phyloP scores from a whole-genome alignment of 2,113 vertebrate species.

The Petaurus breviceps region DNA sequence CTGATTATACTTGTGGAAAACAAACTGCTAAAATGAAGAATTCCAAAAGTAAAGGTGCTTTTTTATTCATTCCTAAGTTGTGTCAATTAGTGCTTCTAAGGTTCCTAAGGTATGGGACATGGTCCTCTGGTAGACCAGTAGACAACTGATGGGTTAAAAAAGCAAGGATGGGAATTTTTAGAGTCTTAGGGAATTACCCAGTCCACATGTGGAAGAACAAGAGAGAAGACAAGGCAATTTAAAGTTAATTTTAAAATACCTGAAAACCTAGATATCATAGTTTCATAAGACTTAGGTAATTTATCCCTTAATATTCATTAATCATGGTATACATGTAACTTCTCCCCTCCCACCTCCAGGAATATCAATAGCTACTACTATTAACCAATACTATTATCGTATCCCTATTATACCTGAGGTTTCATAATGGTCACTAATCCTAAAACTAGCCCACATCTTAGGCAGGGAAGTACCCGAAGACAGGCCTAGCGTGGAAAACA shows the following conservation, averaged over 20 bases:
- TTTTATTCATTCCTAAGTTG: neutral
- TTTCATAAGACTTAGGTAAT: neutral
- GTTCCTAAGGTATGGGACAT: neutral
- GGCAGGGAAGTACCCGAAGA: neutral
- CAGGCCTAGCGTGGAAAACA: neutral
- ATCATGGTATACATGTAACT: neutral
- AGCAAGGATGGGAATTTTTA: neutral
- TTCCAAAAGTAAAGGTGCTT: slow-evolving; percentile 1
- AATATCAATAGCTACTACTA: neutral
- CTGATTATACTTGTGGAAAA: neutral
- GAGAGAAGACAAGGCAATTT: neutral
- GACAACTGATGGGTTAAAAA: neutral
- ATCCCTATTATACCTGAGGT: too few species aligned
- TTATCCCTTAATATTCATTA: slow-evolving; percentile 8
- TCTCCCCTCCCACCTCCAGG: neutral
- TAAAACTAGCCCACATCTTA: neutral
- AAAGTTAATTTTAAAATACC: neutral
- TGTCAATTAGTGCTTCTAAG: neutral
- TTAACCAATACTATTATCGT: neutral
- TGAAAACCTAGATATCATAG: neutral
- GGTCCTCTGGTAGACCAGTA: neutral
- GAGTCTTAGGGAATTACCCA: neutral
- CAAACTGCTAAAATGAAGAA: neutral
- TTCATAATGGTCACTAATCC: neutral
- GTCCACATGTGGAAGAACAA: neutral